Conservation (phyloP, 35 echinoderm and acorn worm species). For the Lytechinus variegatus region DNA sequence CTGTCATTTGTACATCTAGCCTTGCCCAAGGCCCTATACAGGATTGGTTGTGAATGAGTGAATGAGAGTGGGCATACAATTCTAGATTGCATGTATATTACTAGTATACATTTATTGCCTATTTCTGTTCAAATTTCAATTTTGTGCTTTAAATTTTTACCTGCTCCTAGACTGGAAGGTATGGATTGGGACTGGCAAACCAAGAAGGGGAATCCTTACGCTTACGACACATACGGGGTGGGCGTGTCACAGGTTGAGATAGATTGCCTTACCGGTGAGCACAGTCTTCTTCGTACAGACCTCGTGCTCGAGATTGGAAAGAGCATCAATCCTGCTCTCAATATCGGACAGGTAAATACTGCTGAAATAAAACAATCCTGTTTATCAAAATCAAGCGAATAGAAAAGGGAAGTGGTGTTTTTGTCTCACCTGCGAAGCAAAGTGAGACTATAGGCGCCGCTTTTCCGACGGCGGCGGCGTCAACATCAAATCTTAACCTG, state of each 20-base stretch:
- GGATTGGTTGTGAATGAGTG: too few relatives aligned
- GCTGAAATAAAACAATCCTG: not conserved
- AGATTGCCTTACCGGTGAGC: slow-evolving; percentile 78
- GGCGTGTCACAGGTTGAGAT: slow-evolving; percentile 63
- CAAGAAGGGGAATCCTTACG: slow-evolving; percentile 18
- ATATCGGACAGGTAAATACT: slow-evolving; percentile 65
- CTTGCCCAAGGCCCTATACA: too few relatives aligned
- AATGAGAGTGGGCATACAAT: too few relatives aligned
- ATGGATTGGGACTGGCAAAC: slow-evolving; percentile 35
- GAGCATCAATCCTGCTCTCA: slow-evolving; percentile 64
- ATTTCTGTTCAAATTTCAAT: not conserved
- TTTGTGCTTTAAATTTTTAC: not conserved
- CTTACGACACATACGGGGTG: slow-evolving; percentile 53
- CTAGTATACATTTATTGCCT: not conserved
- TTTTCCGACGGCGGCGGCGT: too few relatives aligned
- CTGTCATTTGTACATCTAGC: too few relatives aligned
- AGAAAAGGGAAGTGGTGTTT: too few relatives aligned
- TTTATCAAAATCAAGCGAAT: too few relatives aligned
- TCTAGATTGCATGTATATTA: too few relatives aligned
- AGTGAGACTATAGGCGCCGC: too few relatives aligned
- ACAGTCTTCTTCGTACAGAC: slow-evolving; percentile 56
- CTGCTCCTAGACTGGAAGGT: slow-evolving; percentile 10
- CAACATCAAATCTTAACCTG: too few relatives aligned
- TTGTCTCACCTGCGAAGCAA: too few relatives aligned
- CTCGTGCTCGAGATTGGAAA: slow-evolving; percentile 63